These are phyloP conservation scores for Papilio aristodemus DNA, from an alignment of 1,140 invertebrate genomes.

Conservation along the genomic window DNA sequence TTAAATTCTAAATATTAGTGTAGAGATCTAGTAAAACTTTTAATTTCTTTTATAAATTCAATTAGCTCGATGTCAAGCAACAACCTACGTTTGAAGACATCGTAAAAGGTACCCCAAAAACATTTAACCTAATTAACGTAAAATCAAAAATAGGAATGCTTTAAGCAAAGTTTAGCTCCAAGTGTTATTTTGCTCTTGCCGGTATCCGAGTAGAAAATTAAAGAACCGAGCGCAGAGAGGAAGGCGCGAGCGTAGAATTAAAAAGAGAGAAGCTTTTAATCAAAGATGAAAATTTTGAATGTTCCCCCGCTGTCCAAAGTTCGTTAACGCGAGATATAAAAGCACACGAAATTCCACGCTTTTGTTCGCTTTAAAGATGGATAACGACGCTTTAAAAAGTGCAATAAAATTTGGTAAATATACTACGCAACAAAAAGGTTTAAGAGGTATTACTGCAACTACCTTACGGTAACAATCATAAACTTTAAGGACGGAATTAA, in stretches of 20 bases:
- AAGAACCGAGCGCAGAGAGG: slow-evolving; percentile 19
- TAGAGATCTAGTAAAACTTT: background rate
- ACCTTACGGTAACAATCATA: no score
- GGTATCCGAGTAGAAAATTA: slow-evolving; percentile 19
- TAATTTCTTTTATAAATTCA: background rate
- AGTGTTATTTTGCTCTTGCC: slow-evolving; percentile 8
- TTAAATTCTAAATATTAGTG: no score
- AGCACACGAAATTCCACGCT: slow-evolving; percentile 1
- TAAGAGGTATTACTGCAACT: no score
- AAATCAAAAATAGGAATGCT: slow-evolving; percentile 1
- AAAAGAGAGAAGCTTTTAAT: slow-evolving; percentile 26
- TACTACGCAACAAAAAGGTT: no score
- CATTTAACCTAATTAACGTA: slow-evolving; percentile 16
- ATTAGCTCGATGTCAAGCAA: background rate
- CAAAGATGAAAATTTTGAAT: slow-evolving; percentile 32
- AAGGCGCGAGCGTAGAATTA: slow-evolving; percentile 21
- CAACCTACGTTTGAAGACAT: background rate
- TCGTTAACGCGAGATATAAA: slow-evolving; percentile 30
- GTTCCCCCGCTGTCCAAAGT: slow-evolving; percentile 15
- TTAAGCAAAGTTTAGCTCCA: slow-evolving; percentile 4
- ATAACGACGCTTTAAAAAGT: background rate
- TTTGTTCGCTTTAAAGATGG: background rate
- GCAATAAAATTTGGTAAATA: background rate
- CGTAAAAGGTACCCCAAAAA: background rate
- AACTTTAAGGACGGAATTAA: no score